Base-by-base conservation (phyloP, 1,140 invertebrate species). In the Halotydeus destructor region DNA sequence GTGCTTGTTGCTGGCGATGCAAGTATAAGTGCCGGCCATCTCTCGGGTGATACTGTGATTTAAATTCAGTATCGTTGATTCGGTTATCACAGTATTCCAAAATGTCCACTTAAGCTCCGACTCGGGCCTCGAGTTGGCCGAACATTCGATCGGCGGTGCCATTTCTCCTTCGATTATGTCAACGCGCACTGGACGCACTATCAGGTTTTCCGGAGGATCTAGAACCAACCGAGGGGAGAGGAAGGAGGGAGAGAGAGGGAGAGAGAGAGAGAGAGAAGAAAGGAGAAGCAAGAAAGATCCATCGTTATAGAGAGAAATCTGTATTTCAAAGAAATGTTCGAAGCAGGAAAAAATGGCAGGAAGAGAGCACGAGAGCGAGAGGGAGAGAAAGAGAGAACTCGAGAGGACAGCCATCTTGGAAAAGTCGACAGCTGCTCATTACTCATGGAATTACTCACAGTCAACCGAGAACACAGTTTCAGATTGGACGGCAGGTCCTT, bases 141-240 rank as follows among this genome's bases (percentile, higher is more conserved):
- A 65, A 54, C 83, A 88, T 38, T 70, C 65, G 9, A 86, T 72
- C 49, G 70, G 71, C 32, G 70, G 72, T 3, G 79, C 76, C 42
- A 74, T 69, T 41, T 74, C 69, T 45, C 75, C 71, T 55, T 83
- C 81, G 19, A 69, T 67, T 6, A 89, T 79, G 45, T 74, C 70
- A 18, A 85, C 69, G 21, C 69, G 60, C 30, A 61, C 64, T 9
- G 72, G 70, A 0, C 74, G 74, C 4, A 85, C 74, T 1, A 70
- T 74, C 49, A 84, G 71, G 51, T 81, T 74, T 54, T 83, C 77
- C 3, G 83, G 83, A 42, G 82, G 76, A 69, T 79, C 83, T 88
- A 63, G 31, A 55, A 36, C 12, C 11, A 18, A 31, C 30, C 12
- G 30, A 16, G 23, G 11, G 37, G 14, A 19, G 21, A 19, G 19